Evolutionary conservation across 2,113 vertebrate species (phyloP).

Genomic region (Chamaea fasciata): DNA sequence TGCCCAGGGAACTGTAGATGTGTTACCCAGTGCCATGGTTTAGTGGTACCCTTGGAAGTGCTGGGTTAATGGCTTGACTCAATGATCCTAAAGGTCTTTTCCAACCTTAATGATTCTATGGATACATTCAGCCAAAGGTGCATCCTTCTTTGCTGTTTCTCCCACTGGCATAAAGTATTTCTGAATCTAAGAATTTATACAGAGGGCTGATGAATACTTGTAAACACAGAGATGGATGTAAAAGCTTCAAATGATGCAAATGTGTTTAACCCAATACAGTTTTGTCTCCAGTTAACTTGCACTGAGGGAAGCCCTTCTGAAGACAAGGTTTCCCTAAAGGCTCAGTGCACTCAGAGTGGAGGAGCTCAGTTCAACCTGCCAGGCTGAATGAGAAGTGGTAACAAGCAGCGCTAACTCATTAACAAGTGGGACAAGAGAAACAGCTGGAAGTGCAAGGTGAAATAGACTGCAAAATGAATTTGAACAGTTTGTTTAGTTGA

Average conservation of each 20-base stretch:
- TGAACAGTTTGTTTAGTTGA: neutral
- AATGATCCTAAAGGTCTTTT: neutral
- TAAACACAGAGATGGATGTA: neutral
- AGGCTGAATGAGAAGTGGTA: neutral
- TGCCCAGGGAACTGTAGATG: neutral
- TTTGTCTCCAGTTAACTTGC: neutral
- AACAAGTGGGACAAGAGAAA: neutral
- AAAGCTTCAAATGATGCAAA: neutral
- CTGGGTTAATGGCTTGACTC: neutral
- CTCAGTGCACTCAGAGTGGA: neutral
- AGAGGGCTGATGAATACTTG: neutral
- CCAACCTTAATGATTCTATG: neutral
- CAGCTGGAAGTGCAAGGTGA: neutral
- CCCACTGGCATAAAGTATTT: neutral
- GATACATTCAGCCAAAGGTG: neutral
- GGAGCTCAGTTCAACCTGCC: neutral
- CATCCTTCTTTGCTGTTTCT: neutral
- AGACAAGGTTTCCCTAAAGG: neutral
- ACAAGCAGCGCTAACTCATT: neutral
- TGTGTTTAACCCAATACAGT: neutral
- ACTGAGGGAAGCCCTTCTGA: neutral
- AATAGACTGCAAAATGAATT: neutral
- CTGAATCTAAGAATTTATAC: neutral
- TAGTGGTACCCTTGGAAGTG: neutral
- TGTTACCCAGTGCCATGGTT: neutral